Conservation (phyloP, 92 coral and sea anemone genomes). For the Umimayanthus chanpuru region DNA sequence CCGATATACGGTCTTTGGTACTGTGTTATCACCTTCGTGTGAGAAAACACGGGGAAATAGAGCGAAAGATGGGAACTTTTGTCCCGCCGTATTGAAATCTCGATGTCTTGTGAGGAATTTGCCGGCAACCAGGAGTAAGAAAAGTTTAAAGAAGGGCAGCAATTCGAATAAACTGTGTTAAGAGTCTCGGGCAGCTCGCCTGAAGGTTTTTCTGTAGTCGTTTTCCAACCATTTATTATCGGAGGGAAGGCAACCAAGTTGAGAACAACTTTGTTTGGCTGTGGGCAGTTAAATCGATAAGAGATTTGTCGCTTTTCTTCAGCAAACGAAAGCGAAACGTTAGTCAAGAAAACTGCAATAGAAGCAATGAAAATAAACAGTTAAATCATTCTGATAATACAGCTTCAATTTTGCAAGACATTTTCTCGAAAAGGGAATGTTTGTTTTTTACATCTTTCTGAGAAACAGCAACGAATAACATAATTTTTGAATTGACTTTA, state of each 20-base stretch:
- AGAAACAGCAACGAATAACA: background rate
- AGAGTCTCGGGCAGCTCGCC: background rate
- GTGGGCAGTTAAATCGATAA: background rate
- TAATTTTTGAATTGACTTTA: background rate
- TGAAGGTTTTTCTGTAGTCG: background rate
- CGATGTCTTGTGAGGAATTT: conserved; percentile 8
- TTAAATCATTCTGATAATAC: background rate
- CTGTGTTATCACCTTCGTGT: background rate
- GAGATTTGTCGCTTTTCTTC: background rate
- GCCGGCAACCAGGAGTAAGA: background rate
- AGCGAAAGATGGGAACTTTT: conserved; percentile 14
- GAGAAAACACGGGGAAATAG: conserved; percentile 31
- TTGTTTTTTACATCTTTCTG: background rate
- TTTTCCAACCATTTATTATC: background rate
- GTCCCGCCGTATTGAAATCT: conserved; percentile 23
- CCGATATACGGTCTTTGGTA: conserved; percentile 29
- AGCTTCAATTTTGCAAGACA: background rate
- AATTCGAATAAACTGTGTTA: background rate
- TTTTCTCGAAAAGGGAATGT: background rate
- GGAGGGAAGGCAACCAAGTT: conserved; percentile 6
- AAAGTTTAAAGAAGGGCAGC: background rate
- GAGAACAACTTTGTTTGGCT: background rate
- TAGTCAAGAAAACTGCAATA: background rate
- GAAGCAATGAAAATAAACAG: background rate
- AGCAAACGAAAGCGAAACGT: background rate